Base-by-base conservation (phyloP, 2,888 invertebrate genomes). In the Cephalotes varians region DNA sequence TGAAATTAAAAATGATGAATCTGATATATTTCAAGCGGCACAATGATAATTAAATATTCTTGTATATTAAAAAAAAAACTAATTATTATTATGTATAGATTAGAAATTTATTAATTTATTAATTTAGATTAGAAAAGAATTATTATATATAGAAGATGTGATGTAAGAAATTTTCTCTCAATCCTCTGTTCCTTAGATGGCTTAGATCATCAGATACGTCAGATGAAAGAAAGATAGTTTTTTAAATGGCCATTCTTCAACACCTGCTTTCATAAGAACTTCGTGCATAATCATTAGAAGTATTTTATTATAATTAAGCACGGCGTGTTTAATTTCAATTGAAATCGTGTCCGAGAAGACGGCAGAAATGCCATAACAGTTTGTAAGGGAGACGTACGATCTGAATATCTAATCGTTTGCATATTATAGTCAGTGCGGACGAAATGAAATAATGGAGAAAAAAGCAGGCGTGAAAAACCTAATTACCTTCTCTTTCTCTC, bases 321-420 rank as follows among this genome's bases (percentile, higher is more conserved):
- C 40, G n/a, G n/a, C 65, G 40, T 40, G 15, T 51, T 76, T 65
- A 28, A 65, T 76, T 76, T 40, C 28, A 21, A 51, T n/a, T 37
- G 12, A 49, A 76, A 25, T 12, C 64, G 21, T 18, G 12, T 37
- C 18, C 25, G 15, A 65, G 25, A 64, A 51, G 65, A 40, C 65
- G 40, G 28, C 40, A n/a, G 15, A 65, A 65, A 76, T 60, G 37
- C 37, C 49, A 44, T 49, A 51, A 64, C n/a, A 54, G 15, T 1
- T 47, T n/a, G 37, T 28, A 40, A 28, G 65, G 15, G n/a, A 65
- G 76, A 65, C 7, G 64, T 25, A 51, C 37, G 28, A 76, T 76
- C 51, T 65, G 65, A 65, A 76, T 76, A 76, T 76, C 51, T 76
- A 76, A 76, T 65, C 40, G 65, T 76, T 65, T 54, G 51, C 51